A percentile compares a stretch with the other conserved stretches of the same genome.
Evolutionary conservation across 2,888 invertebrate species (phyloP).

Genomic region (Trichogramma evanescens): DNA sequence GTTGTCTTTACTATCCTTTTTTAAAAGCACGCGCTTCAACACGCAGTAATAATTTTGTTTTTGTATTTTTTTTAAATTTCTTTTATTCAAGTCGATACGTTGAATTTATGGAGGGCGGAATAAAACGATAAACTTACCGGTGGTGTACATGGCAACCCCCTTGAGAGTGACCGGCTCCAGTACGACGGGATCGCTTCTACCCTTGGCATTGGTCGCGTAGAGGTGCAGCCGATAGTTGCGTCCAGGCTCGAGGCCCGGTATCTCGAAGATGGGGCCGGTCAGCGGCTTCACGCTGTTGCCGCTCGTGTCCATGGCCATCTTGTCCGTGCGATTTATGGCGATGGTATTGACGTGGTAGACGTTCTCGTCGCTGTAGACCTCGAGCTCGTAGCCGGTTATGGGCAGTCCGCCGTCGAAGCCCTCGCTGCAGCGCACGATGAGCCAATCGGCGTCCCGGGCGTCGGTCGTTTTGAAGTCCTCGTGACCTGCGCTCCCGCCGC

Average conservation of each 20-base stretch:
- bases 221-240: conserved; percentile 72
- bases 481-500: conserved; percentile 28
- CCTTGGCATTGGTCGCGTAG: conserved; percentile 82
- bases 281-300: conserved; percentile 7
- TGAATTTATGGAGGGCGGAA: not conserved
- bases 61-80: too few species aligned
- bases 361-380: conserved; percentile 41
- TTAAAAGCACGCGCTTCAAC: too few species aligned
- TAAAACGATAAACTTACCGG: conserved; percentile 31
- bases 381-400: conserved; percentile 54
- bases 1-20: too few species aligned
- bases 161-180: conserved; percentile 78
- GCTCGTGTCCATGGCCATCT: conserved; percentile 14
- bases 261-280: conserved; percentile 57
- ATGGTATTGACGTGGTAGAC: conserved; percentile 38
- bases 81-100: too few species aligned
- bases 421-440: conserved; percentile 81
- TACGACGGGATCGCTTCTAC: conserved; percentile 73
- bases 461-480: conserved; percentile 39
- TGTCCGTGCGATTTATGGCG: conserved; percentile 38
- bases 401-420: conserved; percentile 83
- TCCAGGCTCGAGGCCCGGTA: conserved; percentile 65
- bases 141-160: conserved; percentile 64
- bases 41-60: too few species aligned
- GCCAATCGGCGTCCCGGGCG: conserved; percentile 57